phyloP scores from a whole-genome alignment of 2,113 vertebrate species.

The Synodontis membranacea region DNA sequence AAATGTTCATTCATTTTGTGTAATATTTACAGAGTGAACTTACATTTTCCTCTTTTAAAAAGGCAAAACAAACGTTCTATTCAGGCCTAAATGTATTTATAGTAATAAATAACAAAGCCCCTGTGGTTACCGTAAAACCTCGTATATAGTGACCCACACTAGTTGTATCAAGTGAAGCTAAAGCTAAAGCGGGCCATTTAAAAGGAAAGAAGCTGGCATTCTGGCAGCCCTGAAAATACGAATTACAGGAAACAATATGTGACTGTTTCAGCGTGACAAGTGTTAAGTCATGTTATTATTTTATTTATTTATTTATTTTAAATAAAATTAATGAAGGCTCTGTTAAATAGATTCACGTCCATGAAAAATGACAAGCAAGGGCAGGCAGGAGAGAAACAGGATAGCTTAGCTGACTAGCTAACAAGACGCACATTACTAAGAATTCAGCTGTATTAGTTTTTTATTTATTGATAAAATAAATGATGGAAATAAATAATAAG shows the following conservation, averaged over 20 bases:
- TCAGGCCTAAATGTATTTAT: no score
- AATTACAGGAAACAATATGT: background rate
- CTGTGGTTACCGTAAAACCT: background rate
- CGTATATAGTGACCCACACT: background rate
- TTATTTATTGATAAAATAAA: background rate
- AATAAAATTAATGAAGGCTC: background rate
- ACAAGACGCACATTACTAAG: background rate
- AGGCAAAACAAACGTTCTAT: background rate
- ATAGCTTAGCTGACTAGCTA: constrained; percentile 1
- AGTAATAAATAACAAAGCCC: no score
- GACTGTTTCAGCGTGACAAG: background rate
- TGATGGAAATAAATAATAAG: background rate
- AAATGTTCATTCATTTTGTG: background rate
- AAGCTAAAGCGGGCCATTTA: constrained; percentile 48
- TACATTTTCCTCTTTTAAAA: background rate
- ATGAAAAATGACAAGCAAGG: constrained; percentile 25
- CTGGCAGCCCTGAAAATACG: background rate
- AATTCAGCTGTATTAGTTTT: background rate
- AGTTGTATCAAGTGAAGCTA: background rate
- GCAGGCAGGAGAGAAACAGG: background rate
- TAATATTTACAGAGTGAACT: background rate
- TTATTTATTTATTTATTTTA: background rate
- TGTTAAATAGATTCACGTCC: background rate
- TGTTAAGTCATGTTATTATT: background rate
- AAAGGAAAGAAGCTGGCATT: constrained; percentile 3